A percentile compares a stretch with the other conserved stretches of the same genome.
These are phyloP conservation scores for Seriola aureovittata DNA, from an alignment of 2,113 vertebrate species.

Conservation along the genomic window DNA sequence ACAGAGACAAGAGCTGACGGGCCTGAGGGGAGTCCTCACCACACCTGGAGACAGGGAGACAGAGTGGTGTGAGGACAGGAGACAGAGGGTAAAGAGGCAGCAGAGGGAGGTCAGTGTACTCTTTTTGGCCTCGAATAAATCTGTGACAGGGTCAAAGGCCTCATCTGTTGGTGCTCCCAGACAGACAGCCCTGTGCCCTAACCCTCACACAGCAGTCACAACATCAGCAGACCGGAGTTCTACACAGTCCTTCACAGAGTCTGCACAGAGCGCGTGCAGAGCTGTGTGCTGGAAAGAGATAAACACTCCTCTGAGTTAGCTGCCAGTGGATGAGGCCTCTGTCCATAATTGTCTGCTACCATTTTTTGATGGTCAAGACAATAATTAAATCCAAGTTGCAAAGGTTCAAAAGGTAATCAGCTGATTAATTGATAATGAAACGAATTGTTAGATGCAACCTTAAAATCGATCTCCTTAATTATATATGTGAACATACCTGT, in stretches of 20 bases:
- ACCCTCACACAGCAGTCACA: neutral
- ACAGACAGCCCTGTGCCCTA: slow-evolving; percentile 1
- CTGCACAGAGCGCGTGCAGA: neutral
- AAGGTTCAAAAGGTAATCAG: neutral
- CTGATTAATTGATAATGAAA: neutral
- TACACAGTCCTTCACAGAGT: neutral
- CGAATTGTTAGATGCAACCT: neutral
- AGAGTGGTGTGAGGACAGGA: neutral
- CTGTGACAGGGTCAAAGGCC: slow-evolving; percentile 24
- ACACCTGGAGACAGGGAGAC: slow-evolving; percentile 84
- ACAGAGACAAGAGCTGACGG: slow-evolving; percentile 90
- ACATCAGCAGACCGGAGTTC: neutral
- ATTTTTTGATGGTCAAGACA: neutral
- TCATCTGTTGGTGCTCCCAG: slow-evolving; percentile 24
- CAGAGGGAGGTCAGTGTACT: neutral
- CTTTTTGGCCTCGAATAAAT: neutral
- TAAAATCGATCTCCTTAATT: slow-evolving; percentile 5
- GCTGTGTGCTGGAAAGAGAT: neutral
- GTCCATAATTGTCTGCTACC: neutral
- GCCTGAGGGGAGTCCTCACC: slow-evolving; percentile 85
- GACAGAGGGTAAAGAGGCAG: slow-evolving; percentile 17
- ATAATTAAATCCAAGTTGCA: neutral
- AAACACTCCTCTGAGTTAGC: neutral
- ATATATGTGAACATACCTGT: slow-evolving; percentile 19
- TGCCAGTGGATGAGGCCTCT: slow-evolving; percentile 1